Conservation (phyloP, 2,888 invertebrate genomes). For the Papilio gigon region DNA sequence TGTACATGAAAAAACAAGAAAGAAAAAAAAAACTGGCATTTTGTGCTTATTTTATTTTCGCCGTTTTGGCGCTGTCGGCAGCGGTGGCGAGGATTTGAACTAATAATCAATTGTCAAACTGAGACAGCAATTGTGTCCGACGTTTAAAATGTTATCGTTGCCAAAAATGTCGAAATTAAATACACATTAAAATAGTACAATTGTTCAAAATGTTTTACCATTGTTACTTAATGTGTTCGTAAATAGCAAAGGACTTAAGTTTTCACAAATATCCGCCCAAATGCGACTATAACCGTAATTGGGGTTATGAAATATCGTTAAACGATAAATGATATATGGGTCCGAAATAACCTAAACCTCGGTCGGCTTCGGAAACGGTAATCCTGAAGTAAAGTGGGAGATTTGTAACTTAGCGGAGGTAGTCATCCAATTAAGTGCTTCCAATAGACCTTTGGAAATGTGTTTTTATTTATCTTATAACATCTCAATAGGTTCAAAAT, state of each 20-base stretch:
- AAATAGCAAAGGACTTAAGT: constrained; percentile 18
- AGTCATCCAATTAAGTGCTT: constrained; percentile 14
- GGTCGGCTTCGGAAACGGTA: constrained; percentile 23
- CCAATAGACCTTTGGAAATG: constrained; percentile 1
- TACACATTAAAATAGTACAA: neutral
- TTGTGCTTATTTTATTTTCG: too few species aligned
- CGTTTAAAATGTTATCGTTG: too few species aligned
- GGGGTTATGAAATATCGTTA: constrained; percentile 38
- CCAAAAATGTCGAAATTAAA: too few species aligned
- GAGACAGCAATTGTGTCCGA: too few species aligned
- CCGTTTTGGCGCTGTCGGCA: too few species aligned
- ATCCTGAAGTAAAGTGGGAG: constrained; percentile 27
- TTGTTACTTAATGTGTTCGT: neutral
- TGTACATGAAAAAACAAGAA: too few species aligned
- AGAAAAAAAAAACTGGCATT: too few species aligned
- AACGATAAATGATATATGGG: constrained; percentile 37
- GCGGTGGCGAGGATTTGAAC: too few species aligned
- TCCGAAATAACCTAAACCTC: constrained; percentile 20
- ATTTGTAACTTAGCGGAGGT: constrained; percentile 17
- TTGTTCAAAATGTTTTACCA: neutral
- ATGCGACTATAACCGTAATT: constrained; percentile 35
- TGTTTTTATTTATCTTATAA: too few species aligned
- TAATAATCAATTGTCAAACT: too few species aligned
- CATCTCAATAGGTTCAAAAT: too few species aligned
- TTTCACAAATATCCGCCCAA: constrained; percentile 29